Percentiles rank a stretch among this genome's conserved stretches.
Conservation (phyloP, 1,140 invertebrate genomes). For the Drosophila dunni region DNA sequence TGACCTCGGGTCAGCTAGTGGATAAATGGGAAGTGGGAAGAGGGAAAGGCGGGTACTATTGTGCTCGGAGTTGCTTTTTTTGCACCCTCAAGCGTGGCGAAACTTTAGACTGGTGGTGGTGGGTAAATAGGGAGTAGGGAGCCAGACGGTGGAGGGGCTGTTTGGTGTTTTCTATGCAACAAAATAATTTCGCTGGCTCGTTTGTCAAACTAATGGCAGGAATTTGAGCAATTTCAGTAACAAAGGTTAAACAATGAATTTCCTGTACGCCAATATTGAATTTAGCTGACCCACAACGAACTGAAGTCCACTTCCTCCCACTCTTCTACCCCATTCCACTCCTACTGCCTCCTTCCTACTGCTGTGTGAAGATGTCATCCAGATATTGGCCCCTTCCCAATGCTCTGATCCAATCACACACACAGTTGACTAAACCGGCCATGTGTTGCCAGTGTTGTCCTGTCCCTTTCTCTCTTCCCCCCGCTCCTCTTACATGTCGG, state of each 20-base stretch:
- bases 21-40: background rate
- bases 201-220: conserved; percentile 81
- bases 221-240: conserved; percentile 82
- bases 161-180: conserved; percentile 59
- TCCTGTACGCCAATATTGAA: conserved; percentile 71
- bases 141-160: conserved; percentile 8
- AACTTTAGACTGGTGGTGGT: conserved; percentile 55
- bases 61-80: background rate
- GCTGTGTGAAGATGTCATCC: conserved; percentile 57
- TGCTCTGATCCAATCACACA: conserved; percentile 7
- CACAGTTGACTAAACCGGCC: conserved; percentile 65
- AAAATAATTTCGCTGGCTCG: conserved; percentile 80
- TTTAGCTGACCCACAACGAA: conserved; percentile 57
- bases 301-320: background rate
- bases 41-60: background rate
- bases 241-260: conserved; percentile 83
- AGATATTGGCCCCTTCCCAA: background rate
- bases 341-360: background rate
- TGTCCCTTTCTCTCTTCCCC: conserved; percentile 1
- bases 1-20: conserved; percentile 22
- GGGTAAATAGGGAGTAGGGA: background rate
- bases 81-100: conserved; percentile 44
- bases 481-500: background rate
- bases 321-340: background rate
- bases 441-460: conserved; percentile 54